These are phyloP conservation scores for Petroica traversi DNA, from an alignment of 2,113 vertebrate species.

Conservation along the genomic window DNA sequence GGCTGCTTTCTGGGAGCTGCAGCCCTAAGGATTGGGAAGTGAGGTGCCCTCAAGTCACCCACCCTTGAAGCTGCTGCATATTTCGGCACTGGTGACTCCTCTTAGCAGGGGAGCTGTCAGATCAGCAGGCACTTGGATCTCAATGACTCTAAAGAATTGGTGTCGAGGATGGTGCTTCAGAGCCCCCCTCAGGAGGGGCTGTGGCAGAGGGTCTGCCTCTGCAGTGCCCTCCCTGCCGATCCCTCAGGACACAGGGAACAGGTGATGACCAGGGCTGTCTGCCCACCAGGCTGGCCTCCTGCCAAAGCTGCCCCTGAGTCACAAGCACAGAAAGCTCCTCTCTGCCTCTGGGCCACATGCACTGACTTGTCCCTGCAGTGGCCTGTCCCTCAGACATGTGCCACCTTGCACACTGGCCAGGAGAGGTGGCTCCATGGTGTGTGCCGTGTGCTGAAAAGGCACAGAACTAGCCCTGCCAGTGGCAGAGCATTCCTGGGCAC, in stretches of 20 bases:
- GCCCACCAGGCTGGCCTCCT: background rate
- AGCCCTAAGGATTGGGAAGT: background rate
- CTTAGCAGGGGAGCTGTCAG: background rate
- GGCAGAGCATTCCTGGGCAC: background rate
- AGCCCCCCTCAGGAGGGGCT: rapidly evolving
- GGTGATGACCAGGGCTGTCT: background rate
- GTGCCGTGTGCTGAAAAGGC: background rate
- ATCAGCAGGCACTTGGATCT: background rate
- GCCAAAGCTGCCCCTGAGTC: background rate
- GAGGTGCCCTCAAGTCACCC: background rate
- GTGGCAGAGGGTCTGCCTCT: background rate
- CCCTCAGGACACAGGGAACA: background rate
- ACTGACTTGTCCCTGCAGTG: rapidly evolving
- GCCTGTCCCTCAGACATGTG: background rate
- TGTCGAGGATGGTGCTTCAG: background rate
- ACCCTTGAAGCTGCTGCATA: background rate
- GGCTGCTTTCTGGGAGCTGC: background rate
- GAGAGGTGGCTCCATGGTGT: rapidly evolving
- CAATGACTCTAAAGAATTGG: background rate
- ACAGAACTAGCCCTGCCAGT: background rate
- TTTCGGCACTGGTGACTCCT: background rate
- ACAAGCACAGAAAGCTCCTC: background rate
- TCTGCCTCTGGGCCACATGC: background rate
- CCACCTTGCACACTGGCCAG: background rate
- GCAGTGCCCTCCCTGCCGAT: rapidly evolving